Evolutionary conservation across 23 tunicate genomes (phyloP).

Genomic region (Diplosoma virens): DNA sequence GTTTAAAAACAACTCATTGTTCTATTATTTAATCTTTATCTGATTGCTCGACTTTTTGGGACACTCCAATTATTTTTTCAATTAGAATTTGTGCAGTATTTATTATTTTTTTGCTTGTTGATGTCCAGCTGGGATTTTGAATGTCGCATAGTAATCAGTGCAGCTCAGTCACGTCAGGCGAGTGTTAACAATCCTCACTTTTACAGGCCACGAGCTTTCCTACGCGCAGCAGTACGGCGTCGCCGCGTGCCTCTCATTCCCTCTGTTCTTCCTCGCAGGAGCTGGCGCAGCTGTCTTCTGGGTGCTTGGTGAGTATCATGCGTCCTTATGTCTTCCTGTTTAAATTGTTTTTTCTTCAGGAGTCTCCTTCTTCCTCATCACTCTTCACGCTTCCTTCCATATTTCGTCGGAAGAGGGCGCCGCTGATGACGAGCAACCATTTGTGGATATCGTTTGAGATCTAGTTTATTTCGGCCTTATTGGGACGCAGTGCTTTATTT

Average conservation of each 20-base stretch:
- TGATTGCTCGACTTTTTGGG: no score
- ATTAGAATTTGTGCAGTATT: no score
- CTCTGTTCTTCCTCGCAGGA: constrained; percentile 91
- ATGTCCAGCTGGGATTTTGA: no score
- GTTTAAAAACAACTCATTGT: no score
- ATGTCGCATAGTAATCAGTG: no score
- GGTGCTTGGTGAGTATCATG: constrained; percentile 67
- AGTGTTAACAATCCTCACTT: not conserved
- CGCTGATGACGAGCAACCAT: constrained; percentile 56
- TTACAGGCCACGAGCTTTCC: constrained; percentile 61
- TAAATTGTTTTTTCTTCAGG: constrained; percentile 23
- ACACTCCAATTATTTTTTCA: no score
- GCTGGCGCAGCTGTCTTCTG: constrained; percentile 97
- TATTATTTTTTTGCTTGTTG: not conserved
- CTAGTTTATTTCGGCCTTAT: no score
- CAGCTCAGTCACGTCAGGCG: no score
- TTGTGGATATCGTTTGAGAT: constrained; percentile 70
- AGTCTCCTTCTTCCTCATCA: constrained; percentile 77
- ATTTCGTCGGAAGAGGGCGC: constrained; percentile 67
- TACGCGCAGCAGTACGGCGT: constrained; percentile 80
- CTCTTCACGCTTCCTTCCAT: constrained; percentile 87
- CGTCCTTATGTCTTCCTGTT: not conserved
- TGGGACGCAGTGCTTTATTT: no score
- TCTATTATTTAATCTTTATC: no score
- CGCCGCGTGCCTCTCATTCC: constrained; percentile 76